phyloP scores from a whole-genome alignment of 2,797 vertebrate species.

The Pogonophryne albipinna region DNA sequence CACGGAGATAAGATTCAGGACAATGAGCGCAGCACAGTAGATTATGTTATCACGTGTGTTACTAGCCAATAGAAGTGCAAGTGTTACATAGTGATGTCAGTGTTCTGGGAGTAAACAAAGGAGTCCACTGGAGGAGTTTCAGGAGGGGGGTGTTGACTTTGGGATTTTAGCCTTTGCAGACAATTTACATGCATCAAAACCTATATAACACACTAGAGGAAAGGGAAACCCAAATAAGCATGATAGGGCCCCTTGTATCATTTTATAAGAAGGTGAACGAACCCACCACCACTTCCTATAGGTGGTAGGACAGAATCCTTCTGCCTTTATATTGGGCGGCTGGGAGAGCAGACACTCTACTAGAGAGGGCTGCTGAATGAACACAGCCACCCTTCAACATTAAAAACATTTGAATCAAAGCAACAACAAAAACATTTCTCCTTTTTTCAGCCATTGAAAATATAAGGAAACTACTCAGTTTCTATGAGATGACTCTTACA shows the following conservation, averaged over 20 bases:
- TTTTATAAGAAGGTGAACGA: conserved; percentile 87
- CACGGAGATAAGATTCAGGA: background rate
- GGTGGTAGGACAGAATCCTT: conserved; percentile 85
- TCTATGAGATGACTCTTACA: background rate
- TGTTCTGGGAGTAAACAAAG: no score
- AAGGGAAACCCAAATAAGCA: no score
- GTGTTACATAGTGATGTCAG: no score
- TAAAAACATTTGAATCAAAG: background rate
- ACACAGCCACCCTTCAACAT: conserved; percentile 57
- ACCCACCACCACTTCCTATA: conserved; percentile 76
- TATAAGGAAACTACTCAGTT: background rate
- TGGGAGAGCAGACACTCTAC: conserved; percentile 76
- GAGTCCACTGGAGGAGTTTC: no score
- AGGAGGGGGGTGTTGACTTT: no score
- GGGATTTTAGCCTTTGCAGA: no score
- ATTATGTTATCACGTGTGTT: background rate
- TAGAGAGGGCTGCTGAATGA: conserved; percentile 62
- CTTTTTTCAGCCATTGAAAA: no score
- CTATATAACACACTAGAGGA: no score
- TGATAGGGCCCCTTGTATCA: no score
- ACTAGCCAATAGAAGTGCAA: no score
- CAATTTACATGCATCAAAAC: no score
- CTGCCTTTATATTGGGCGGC: conserved; percentile 81
- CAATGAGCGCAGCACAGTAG: background rate
- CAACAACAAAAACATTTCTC: background rate